Conservation (phyloP, 37 sponge, comb jelly and placozoan species). For the Ianthella basta region DNA sequence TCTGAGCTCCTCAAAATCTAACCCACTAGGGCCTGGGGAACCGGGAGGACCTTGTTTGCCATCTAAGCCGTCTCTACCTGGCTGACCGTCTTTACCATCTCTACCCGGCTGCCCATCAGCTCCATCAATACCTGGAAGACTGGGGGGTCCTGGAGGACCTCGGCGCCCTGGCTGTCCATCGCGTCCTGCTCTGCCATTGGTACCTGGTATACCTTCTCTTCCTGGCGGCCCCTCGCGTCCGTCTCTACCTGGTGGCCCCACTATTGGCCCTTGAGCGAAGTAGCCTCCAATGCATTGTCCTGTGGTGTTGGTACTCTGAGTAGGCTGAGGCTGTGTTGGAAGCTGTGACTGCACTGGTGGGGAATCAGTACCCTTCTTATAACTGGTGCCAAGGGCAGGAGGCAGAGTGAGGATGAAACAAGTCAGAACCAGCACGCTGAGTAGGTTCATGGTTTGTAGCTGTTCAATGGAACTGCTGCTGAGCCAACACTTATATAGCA, state of each 20-base stretch:
- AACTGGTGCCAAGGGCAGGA: no score
- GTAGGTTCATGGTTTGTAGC: no score
- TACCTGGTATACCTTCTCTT: background rate
- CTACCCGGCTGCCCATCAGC: background rate
- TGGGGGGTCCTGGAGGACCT: background rate
- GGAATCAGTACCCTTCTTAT: no score
- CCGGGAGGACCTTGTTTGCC: background rate
- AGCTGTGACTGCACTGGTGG: no score
- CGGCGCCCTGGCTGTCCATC: background rate
- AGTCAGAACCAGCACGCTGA: no score
- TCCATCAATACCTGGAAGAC: no score
- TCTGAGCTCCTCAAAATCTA: background rate
- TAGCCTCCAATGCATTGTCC: background rate
- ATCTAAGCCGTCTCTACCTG: background rate
- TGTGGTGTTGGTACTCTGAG: no score
- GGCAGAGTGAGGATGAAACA: no score
- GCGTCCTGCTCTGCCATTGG: background rate
- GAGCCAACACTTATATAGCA: no score
- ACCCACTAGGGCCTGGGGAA: background rate
- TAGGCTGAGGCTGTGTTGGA: no score
- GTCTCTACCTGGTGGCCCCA: background rate
- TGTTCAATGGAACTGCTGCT: no score
- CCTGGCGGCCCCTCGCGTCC: constrained; percentile 9
- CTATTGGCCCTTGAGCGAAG: background rate
- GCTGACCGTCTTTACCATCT: background rate